Evolutionary conservation across 2,888 invertebrate species (phyloP), one percentile per base, ranked within the genome.

Genomic region (Periphyllus acericola): DNA sequence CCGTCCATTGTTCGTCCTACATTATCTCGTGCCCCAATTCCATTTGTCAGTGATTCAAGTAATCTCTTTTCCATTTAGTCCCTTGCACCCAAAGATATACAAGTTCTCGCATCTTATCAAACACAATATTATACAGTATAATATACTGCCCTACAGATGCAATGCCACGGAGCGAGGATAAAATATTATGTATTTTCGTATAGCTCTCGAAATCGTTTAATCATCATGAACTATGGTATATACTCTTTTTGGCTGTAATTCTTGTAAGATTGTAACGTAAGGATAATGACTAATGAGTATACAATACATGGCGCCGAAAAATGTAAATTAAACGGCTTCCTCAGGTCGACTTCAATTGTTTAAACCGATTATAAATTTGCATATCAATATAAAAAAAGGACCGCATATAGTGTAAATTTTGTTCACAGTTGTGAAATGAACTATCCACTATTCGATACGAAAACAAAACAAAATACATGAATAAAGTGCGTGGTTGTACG

Each of bases 1-100:
- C 29, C 78, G 78, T 78, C 55, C 52, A 32, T 78, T 78, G n/a
- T 71, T 71, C 29, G 32, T 29, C 29, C 71, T 71, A 71, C 9
- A 32, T 78, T 55, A 55, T 55, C 32, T 19, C 55, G 32, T 78
- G 29, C 32, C 29, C 71, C 71, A 17, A 71, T 71, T 68, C 71
- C 32, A 71, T 71, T 71, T 11, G 71, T 71, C 71, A 68, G 14
- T 14, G 14, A 71, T 32, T 29, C 9, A 17, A 66, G 66, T 29
- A 66, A 17, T 32, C 14, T 29, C 3, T 32, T 71, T 29, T 71
- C 32, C 71, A 71, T 71, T 71, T 71, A 71, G 71, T 29, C 29
- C 29, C 29, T 71, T 71, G 29, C 71, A 29, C 29, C 3, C 29
- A 9, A 29, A 29, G 3, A 71, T 32, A 32, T 71, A 17, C 29